Evolutionary conservation across 1,140 invertebrate species (phyloP), one percentile per base, ranked within the genome.

Genomic region (Steinernema feltiae): DNA sequence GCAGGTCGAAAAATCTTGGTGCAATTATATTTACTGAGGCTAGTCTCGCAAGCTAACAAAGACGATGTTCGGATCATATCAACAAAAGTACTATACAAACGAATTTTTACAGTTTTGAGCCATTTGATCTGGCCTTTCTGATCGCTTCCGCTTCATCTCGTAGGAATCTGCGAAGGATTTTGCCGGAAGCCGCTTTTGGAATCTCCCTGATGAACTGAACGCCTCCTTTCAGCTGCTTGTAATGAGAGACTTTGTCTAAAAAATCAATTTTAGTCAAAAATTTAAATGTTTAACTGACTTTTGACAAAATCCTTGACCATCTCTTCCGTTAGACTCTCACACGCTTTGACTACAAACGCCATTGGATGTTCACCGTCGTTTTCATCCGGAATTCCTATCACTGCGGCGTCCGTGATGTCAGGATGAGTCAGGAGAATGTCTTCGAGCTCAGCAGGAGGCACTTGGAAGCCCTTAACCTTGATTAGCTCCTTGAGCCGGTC

Each of bases 401-500:
- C 92, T 1, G 92, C 92, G 12, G 90, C 91, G 85, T 93, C 92
- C 7, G 89, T 89, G 1, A 94, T 90, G 71, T 90, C 91, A 0
- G 91, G 90, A 53, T 91, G 88, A 78, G 91, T 89, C 74, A 92
- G 87, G 12, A 94, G 89, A 7, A 94, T 87, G 82, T 90, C 92
- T 88, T 95, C 93, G 48, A 95, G 88, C 88, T 94, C 92, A 0
- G 93, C 92, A 24, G 93, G 93, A 24, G 92, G 91, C 2, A 95
- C 93, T 92, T 93, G 87, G 29, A 75, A 27, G 77, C 92, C 93
- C 88, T 93, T 93, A 63, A 93, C 92, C 89, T 95, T 95, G 76
- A 95, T 95, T 7, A 95, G 89, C 85, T 95, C 93, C 83, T 95
- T 95, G 53, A 94, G 82, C 73, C 94, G 88, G 80, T 95, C 93